Evolutionary conservation across 2,888 invertebrate species (phyloP), one percentile per base, ranked within the genome.

Genomic region (Epinotia brunnichana): DNA sequence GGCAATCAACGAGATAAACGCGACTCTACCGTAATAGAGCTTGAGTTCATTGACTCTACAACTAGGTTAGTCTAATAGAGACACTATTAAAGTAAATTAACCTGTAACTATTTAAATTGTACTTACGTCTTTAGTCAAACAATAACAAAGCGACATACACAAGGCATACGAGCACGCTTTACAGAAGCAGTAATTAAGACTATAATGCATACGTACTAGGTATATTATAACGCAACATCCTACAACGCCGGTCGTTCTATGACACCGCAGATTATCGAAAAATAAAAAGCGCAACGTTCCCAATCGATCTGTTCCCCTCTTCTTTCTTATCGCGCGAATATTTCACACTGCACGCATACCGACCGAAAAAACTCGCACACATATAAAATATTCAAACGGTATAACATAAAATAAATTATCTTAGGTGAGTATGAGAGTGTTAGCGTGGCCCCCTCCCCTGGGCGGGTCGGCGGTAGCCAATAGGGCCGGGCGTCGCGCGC

Each of bases 341-440:
- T 92, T 93, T 92, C 92, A 92, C 92, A 93, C 92, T 91, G 92
- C 91, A 92, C 92, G 92, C 92, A 88, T 89, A 90, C 89, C 89
- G 89, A 89, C 87, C 88, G 89, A 93, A 93, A 92, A 93, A 93
- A 92, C 92, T 91, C 92, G 92, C 92, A 93, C 92, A 93, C 89
- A 92, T 92, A 92, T 92, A 92, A 92, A 92, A 92, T 92, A 92
- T 92, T 92, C 92, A 92, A 92, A 92, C 92, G 91, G 90, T 92
- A 91, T 92, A 92, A 91, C 91, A 92, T 92, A 92, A 92, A 92
- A 92, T 92, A 92, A 92, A 92, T 92, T 92, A 92, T 92, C 92
- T 92, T 92, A 92, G 92, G 91, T 92, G 92, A 87, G 90, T 81
- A 83, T 84, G 86, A 83, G 87, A 80, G 81, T 86, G 92, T 91